phyloP scores from a whole-genome alignment of 2,888 invertebrate species.

The Pachymerium ferrugineum region DNA sequence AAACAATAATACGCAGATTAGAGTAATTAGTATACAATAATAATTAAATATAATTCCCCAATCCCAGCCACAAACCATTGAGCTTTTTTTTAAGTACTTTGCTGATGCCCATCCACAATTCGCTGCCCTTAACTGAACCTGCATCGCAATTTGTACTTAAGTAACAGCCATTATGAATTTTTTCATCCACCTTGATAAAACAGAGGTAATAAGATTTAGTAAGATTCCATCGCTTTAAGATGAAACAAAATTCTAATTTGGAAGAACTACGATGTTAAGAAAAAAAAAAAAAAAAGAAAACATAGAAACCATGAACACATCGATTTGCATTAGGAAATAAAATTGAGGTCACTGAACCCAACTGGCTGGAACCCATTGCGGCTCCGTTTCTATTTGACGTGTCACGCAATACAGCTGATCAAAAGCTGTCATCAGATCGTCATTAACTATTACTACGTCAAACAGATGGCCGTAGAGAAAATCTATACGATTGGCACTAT shows the following conservation, averaged over 20 bases:
- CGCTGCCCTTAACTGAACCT: no score
- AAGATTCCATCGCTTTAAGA: not conserved
- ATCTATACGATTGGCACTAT: conserved; percentile 79
- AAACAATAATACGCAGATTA: no score
- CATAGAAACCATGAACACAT: not conserved
- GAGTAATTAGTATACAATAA: no score
- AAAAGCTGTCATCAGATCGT: conserved; percentile 76
- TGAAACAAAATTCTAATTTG: not conserved
- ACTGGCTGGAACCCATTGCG: conserved; percentile 90
- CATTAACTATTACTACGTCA: conserved; percentile 89
- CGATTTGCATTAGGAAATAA: not conserved
- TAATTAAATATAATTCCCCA: no score
- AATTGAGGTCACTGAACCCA: conserved; percentile 54
- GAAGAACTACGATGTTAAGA: not conserved
- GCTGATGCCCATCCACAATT: no score
- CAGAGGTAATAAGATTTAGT: no score
- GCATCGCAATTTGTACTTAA: no score
- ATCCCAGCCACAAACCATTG: not conserved
- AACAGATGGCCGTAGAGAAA: conserved; percentile 89
- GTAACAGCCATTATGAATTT: no score
- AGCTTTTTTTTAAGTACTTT: no score
- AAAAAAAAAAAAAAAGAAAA: not conserved
- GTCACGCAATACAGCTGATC: conserved; percentile 75
- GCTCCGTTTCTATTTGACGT: conserved; percentile 81
- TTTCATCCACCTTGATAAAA: no score